Percentiles rank a stretch among this genome's conserved stretches.
Evolutionary conservation across 2,888 invertebrate species (phyloP).

Genomic region (Sycophila texana): DNA sequence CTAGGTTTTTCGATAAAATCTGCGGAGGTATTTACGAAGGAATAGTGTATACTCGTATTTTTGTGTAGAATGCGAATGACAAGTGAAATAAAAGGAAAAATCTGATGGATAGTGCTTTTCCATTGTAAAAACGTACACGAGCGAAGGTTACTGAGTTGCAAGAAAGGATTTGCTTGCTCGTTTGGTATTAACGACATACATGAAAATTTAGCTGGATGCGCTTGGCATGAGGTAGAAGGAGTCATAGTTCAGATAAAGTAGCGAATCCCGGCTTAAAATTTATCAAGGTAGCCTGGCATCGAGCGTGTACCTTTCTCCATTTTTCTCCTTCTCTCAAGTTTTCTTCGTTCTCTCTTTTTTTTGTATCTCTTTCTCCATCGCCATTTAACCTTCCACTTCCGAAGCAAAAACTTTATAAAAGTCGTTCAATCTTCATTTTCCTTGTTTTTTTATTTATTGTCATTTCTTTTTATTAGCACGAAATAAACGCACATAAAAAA

Average conservation of each 20-base stretch:
- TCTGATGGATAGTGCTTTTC: background rate
- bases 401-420: background rate
- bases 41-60: no score
- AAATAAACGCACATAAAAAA: no score
- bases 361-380: background rate
- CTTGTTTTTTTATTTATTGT: no score
- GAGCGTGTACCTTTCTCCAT: constrained; percentile 8
- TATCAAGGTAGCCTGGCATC: constrained; percentile 19
- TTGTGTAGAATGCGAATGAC: background rate
- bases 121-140: constrained; percentile 1
- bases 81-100: background rate
- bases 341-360: background rate
- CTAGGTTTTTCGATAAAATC: constrained; percentile 35
- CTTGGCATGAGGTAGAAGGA: background rate
- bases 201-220: background rate
- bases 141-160: constrained; percentile 14
- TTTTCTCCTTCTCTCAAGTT: constrained; percentile 14
- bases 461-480: no score
- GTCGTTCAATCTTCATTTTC: no score
- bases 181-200: constrained; percentile 7
- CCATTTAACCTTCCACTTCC: background rate
- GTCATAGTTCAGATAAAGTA: constrained; percentile 22
- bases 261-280: constrained; percentile 45
- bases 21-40: no score
- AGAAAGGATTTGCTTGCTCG: constrained; percentile 34